A percentile compares a stretch with the other conserved stretches of the same genome.
Conservation (phyloP, 2,113 vertebrate species). For the Crotalus helleri region DNA sequence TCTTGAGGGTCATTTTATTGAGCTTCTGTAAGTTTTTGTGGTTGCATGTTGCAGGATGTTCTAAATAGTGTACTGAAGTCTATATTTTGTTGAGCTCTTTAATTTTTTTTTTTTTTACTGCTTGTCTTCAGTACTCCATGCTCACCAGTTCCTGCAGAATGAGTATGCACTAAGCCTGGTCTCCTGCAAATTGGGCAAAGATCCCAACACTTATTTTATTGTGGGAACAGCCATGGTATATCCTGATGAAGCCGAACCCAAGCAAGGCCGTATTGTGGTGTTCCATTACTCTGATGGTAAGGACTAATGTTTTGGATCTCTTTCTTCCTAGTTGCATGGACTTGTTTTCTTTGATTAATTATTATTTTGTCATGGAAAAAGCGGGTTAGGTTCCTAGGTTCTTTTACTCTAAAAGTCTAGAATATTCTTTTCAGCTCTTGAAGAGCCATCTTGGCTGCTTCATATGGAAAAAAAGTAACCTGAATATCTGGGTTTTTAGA, state of each 20-base stretch:
- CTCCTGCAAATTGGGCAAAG: conserved; percentile 92
- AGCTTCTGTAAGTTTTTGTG: neutral
- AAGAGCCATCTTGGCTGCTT: neutral
- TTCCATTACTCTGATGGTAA: conserved; percentile 97
- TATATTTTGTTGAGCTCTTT: neutral
- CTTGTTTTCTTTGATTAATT: neutral
- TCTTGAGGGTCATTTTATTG: neutral
- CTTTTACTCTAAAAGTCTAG: neutral
- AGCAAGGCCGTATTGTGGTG: conserved; percentile 95
- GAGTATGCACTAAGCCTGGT: conserved; percentile 97
- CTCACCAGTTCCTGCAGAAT: conserved; percentile 95
- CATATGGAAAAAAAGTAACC: neutral
- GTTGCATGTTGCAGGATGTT: neutral
- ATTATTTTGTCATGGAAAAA: neutral
- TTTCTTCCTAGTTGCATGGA: neutral
- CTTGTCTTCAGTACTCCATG: conserved; percentile 83
- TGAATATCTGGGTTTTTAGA: neutral
- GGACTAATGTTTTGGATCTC: conserved; percentile 3
- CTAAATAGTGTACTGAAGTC: neutral
- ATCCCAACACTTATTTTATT: conserved; percentile 92
- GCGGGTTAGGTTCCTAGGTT: neutral
- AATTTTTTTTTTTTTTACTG: neutral
- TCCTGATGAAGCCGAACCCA: conserved; percentile 96
- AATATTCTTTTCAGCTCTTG: neutral
- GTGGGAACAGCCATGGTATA: conserved; percentile 99